These are phyloP conservation scores for Drosophila insularis DNA, from an alignment of 1,140 invertebrate genomes.

Conservation along the genomic window DNA sequence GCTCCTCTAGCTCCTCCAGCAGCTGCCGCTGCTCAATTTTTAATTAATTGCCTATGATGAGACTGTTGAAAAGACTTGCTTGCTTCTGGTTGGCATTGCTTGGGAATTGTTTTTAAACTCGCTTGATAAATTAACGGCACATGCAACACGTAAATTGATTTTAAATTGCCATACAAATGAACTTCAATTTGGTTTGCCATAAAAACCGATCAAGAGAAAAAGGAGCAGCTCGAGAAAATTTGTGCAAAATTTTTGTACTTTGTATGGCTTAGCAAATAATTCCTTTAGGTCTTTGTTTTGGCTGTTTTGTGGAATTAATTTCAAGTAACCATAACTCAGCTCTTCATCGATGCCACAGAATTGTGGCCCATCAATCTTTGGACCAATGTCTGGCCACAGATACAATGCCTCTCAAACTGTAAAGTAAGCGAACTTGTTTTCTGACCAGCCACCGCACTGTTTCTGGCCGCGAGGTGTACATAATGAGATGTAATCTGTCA, in stretches of 20 bases:
- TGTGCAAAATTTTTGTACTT: too few relatives aligned
- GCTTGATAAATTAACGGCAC: constrained; percentile 79
- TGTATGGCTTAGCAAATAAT: constrained; percentile 33
- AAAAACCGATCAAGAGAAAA: constrained; percentile 40
- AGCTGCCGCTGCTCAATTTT: constrained; percentile 47
- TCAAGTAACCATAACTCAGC: constrained; percentile 63
- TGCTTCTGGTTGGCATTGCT: not conserved
- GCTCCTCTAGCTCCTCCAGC: not conserved
- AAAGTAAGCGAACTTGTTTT: constrained; percentile 24
- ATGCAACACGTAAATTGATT: constrained; percentile 79
- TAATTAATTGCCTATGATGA: constrained; percentile 79
- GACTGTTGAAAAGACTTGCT: constrained; percentile 70
- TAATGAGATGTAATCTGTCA: constrained; percentile 81
- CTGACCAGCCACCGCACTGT: constrained; percentile 32
- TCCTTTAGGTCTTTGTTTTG: constrained; percentile 30
- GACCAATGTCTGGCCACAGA: constrained; percentile 11
- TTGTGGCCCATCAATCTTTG: constrained; percentile 65
- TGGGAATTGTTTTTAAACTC: constrained; percentile 43
- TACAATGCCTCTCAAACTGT: constrained; percentile 51
- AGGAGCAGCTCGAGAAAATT: constrained; percentile 21
- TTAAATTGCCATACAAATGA: constrained; percentile 80
- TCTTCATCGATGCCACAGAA: constrained; percentile 24
- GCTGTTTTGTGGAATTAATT: constrained; percentile 59
- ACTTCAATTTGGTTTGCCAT: constrained; percentile 67
- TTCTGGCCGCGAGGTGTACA: constrained; percentile 68